Conservation (phyloP, 2,797 vertebrate species). For the Chaunax sp. region DNA sequence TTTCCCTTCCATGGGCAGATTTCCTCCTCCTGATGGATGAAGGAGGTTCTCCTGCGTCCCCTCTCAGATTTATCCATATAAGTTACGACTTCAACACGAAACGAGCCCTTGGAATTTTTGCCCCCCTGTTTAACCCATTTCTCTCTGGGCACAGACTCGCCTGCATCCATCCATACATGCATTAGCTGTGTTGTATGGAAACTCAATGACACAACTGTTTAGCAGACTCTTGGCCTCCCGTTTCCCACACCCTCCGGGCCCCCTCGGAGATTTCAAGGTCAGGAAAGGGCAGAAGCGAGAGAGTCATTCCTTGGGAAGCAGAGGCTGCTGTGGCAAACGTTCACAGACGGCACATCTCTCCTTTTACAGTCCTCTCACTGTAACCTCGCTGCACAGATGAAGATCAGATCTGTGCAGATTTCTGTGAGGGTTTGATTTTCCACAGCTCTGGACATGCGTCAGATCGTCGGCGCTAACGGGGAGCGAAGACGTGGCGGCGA, state of each 20-base stretch:
- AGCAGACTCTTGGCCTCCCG: slow-evolving; percentile 73
- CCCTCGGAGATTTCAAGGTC: slow-evolving; percentile 82
- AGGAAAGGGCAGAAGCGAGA: slow-evolving; percentile 70
- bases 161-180: slow-evolving; percentile 48
- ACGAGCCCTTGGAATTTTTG: slow-evolving; percentile 43
- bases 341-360: slow-evolving; percentile 40
- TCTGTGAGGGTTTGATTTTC: slow-evolving; percentile 17
- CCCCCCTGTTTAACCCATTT: slow-evolving; percentile 51
- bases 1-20: slow-evolving; percentile 66
- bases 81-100: slow-evolving; percentile 55
- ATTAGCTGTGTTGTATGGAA: slow-evolving; percentile 69
- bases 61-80: slow-evolving; percentile 63
- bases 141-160: slow-evolving; percentile 53
- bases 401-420: slow-evolving; percentile 5
- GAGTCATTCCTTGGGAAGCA: slow-evolving; percentile 77
- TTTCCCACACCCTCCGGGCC: slow-evolving; percentile 80
- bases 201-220: slow-evolving; percentile 80
- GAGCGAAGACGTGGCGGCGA: slow-evolving; percentile 19
- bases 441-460: slow-evolving; percentile 31
- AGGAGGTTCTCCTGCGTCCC: slow-evolving; percentile 10
- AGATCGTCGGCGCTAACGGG: slow-evolving; percentile 13
- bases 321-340: slow-evolving; percentile 38
- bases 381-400: neutral
- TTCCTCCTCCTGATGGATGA: slow-evolving; percentile 51
- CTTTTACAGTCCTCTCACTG: slow-evolving; percentile 50